A percentile compares a stretch with the other conserved stretches of the same genome.
phyloP scores from a whole-genome alignment of 2,888 invertebrate genomes.

The Drosophila longiperda region DNA sequence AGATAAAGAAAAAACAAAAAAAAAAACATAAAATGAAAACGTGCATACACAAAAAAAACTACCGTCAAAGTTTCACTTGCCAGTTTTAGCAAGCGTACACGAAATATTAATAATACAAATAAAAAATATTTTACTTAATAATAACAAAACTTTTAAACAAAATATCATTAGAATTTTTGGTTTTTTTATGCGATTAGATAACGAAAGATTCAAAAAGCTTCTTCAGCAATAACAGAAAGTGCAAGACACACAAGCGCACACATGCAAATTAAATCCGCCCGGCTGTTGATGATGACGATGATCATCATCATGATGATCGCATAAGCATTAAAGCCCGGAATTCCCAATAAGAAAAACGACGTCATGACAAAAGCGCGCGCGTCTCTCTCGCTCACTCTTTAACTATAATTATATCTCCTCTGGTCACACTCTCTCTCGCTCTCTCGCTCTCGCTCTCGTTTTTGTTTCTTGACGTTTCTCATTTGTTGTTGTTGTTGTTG shows the following conservation, averaged over 20 bases:
- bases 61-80: slow-evolving; percentile 66
- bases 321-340: slow-evolving; percentile 78
- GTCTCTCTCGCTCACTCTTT: slow-evolving; percentile 5
- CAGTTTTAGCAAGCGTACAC: slow-evolving; percentile 14
- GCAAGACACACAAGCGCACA: slow-evolving; percentile 18
- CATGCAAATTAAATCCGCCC: slow-evolving; percentile 66
- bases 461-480: slow-evolving; percentile 56
- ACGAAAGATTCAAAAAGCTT: slow-evolving; percentile 39
- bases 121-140: slow-evolving; percentile 21
- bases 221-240: slow-evolving; percentile 28
- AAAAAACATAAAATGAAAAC: slow-evolving; percentile 63
- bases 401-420: slow-evolving; percentile 11
- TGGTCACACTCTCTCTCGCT: slow-evolving; percentile 15
- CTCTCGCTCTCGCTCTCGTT: slow-evolving; percentile 57
- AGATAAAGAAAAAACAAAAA: slow-evolving; percentile 58
- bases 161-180: slow-evolving; percentile 36
- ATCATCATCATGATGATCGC: slow-evolving; percentile 66
- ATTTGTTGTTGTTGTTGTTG: slow-evolving; percentile 50
- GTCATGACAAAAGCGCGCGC: slow-evolving; percentile 65
- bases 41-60: slow-evolving; percentile 54
- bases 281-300: slow-evolving; percentile 57
- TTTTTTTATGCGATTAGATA: slow-evolving; percentile 49
- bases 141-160: slow-evolving; percentile 12
- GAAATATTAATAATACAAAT: slow-evolving; percentile 6
- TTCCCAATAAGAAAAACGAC: slow-evolving; percentile 70